Base-by-base conservation (phyloP, 2,113 vertebrate genomes). In the Dissostichus mawsoni region DNA sequence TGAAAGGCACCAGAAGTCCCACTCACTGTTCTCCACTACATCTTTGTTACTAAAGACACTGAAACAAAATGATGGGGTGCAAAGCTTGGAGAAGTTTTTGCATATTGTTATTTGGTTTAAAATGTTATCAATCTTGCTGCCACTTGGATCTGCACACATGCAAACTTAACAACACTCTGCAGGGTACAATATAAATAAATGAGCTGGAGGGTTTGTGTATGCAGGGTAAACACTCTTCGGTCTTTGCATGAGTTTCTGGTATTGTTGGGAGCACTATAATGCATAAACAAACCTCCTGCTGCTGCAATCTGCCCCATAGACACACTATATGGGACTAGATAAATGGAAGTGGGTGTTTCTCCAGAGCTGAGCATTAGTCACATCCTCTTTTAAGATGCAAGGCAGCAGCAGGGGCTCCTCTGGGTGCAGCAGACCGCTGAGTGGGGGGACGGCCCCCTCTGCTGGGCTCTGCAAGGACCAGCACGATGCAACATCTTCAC, bases 381-480 rank as follows among this genome's bases (percentile, higher is more conserved):
- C 11, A 41, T 41, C n/a, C 44, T 55, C 45, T 61, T 63, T 68
- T 41, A 53, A 56, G 74, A 66, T 9, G 11, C 16, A 4, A 29
- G 1, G 16, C n/a, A n/a, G 9, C 51, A 66, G 20, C 9, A 3
- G 2, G 20, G 61, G 59, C 68, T 66, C 58, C 16, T 59, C 45
- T 78, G 74, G 57, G 53, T 1, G 0, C 77, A 62, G 11, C 64
- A 13, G 73, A 16, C 48, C 41, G 78, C 82, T 84, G 87, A 52
- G 78, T 85, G 77, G 84, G 88, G 73, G 52, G 83, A 90, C 84
- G 83, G 87, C 92, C 69, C 92, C 92, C 91, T 88, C 92, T 93
- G 84, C 88, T 90, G 91, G 90, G 11, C 85, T 61, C 65, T 45
- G 63, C 51, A 3, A 68, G 81, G 74, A 88, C 29, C 82, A 59